Evolutionary conservation across 2,797 vertebrate species (phyloP).

Genomic region (Darevskia nairensis): DNA sequence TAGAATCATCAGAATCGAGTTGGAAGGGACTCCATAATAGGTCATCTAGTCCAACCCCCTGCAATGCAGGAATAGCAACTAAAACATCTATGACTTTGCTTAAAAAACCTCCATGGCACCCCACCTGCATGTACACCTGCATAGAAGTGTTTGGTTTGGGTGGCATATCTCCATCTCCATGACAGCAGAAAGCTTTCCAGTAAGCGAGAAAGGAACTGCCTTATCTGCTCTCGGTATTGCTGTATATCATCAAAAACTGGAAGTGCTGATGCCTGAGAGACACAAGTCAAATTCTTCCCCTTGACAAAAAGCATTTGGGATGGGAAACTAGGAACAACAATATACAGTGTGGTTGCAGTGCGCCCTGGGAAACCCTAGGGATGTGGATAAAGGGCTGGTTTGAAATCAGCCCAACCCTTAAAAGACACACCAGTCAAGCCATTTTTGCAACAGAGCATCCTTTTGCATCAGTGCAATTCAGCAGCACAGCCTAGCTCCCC

Average conservation of each 20-base stretch:
- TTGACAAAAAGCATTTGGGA: background rate
- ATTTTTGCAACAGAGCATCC: too few relatives aligned
- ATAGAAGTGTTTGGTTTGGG: background rate
- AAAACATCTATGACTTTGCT: too few relatives aligned
- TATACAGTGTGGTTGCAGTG: background rate
- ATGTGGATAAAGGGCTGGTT: background rate
- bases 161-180: background rate
- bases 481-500: too few relatives aligned
- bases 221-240: background rate
- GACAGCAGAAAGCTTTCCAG: background rate
- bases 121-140: background rate
- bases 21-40: too few relatives aligned
- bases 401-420: too few relatives aligned
- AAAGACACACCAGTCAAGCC: too few relatives aligned
- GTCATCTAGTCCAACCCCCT: too few relatives aligned
- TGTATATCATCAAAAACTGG: background rate
- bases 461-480: too few relatives aligned
- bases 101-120: too few relatives aligned
- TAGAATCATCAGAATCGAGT: too few relatives aligned
- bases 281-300: background rate
- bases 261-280: background rate
- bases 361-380: background rate
- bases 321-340: background rate
- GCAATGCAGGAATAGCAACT: too few relatives aligned
- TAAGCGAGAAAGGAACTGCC: background rate